Base-by-base conservation (phyloP, 2,113 vertebrate genomes). In the Ramphastos sulfuratus region DNA sequence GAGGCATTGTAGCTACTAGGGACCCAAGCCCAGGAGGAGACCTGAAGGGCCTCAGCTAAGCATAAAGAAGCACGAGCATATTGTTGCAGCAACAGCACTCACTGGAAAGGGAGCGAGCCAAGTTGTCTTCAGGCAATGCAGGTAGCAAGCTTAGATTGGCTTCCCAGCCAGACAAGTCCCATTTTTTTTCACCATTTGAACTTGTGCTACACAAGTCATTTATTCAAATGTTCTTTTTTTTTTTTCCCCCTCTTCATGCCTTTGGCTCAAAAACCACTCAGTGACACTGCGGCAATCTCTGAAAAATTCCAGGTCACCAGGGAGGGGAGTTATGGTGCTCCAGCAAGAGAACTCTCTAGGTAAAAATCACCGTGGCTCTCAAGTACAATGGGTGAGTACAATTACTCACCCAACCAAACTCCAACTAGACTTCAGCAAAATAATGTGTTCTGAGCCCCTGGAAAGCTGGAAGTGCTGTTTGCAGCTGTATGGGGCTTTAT, bases 11-110 rank as follows among this genome's bases (percentile, higher is more conserved):
- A 88, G 96, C 96, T 97, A 84, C 91, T 63, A 93, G 95, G 96
- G 95, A 95, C 93, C 87, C 44, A 85, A n/a, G 84, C 97, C 97
- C 94, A 95, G 96, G 90, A 95, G 97, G 96, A 74, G 73, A 96
- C 97, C 96, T 85, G 74, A 89, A 94, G 97, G 96, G 96, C 95
- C 91, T 94, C 80, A 93, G 87, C 86, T 96, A 95, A 91, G 70
- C 87, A 92, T 70, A 85, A 89, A 93, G 78, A 69, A 96, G 54
- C 81, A 58, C 12, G 37, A 95, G 93, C 94, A 94, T 93, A 92
- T 50, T 85, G 89, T 92, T 94, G 92, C 88, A 76, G 17, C 46
- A 89, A 95, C 93, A 92, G 79, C 87, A 15, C 55, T 81, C 50
- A 15, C 7, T 83, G 91, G 58, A 93, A 94, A 83, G 48, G 82